Conservation (phyloP, 2,113 vertebrate species). For the Dasypus novemcinctus region DNA sequence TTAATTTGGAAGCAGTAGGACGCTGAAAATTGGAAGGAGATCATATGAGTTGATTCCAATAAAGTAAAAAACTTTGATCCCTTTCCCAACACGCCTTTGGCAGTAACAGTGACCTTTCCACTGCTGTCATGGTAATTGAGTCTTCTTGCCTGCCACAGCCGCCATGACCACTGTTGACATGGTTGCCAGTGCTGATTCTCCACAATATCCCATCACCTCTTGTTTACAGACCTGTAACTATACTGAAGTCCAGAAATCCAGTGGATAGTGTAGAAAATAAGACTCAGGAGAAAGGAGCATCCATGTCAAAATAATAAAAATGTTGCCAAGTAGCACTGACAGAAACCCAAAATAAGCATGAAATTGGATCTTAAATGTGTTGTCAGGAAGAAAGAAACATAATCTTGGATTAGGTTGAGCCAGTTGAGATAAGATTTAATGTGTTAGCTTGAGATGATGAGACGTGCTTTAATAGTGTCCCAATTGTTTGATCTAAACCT, state of each 20-base stretch:
- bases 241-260: not conserved
- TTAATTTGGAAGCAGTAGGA: not conserved
- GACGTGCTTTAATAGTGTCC: not conserved
- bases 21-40: not conserved
- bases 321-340: not conserved
- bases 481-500: not conserved
- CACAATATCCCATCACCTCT: not conserved
- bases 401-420: not conserved
- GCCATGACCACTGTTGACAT: not conserved
- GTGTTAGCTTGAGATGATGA: not conserved
- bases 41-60: not conserved
- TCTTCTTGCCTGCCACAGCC: not conserved
- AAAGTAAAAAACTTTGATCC: not conserved
- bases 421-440: not conserved
- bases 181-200: not conserved
- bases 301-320: not conserved
- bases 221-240: not conserved
- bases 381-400: too few species aligned
- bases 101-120: too few species aligned
- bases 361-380: not conserved
- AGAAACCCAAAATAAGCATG: too few species aligned
- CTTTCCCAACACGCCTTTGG: rapidly evolving
- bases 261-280: not conserved
- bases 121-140: not conserved
- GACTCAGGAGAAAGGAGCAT: not conserved